Evolutionary conservation across 2,888 invertebrate species (phyloP).

Genomic region (Lasioglossum villosulum): DNA sequence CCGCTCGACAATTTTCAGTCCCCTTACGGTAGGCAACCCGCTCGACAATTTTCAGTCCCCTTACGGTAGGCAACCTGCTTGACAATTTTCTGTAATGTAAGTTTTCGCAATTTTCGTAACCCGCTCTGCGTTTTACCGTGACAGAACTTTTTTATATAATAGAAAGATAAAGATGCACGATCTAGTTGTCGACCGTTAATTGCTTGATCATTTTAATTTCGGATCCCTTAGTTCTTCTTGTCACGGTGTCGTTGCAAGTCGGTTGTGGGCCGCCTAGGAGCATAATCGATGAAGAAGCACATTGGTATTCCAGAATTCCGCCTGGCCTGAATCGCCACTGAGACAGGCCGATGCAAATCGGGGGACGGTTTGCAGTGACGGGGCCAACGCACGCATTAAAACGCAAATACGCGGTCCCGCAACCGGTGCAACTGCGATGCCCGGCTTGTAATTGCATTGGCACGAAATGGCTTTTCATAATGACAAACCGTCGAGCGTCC

Average conservation of each 20-base stretch:
- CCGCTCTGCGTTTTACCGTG: too few species aligned
- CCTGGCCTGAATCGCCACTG: conserved; percentile 33
- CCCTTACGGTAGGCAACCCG: too few species aligned
- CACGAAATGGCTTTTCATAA: conserved; percentile 56
- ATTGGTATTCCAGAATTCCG: conserved; percentile 41
- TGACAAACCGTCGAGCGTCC: conserved; percentile 39
- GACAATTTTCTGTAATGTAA: too few species aligned
- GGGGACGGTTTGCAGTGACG: conserved; percentile 25
- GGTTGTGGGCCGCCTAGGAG: neutral
- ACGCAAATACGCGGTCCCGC: conserved; percentile 38
- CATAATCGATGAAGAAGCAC: conserved; percentile 38
- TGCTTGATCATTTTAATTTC: neutral
- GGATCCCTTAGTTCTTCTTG: neutral
- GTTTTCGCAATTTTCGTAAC: too few species aligned
- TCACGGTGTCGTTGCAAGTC: neutral
- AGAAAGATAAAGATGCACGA: too few species aligned
- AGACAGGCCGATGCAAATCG: conserved; percentile 47
- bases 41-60: too few species aligned
- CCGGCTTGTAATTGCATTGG: conserved; percentile 52
- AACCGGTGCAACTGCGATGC: conserved; percentile 39
- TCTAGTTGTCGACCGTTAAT: too few species aligned
- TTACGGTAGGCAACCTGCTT: too few species aligned
- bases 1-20: too few species aligned
- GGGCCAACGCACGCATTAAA: conserved; percentile 52
- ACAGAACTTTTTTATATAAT: too few species aligned